Evolutionary conservation across 2,888 invertebrate genomes (phyloP).

Genomic region (Argynnis bischoffii): DNA sequence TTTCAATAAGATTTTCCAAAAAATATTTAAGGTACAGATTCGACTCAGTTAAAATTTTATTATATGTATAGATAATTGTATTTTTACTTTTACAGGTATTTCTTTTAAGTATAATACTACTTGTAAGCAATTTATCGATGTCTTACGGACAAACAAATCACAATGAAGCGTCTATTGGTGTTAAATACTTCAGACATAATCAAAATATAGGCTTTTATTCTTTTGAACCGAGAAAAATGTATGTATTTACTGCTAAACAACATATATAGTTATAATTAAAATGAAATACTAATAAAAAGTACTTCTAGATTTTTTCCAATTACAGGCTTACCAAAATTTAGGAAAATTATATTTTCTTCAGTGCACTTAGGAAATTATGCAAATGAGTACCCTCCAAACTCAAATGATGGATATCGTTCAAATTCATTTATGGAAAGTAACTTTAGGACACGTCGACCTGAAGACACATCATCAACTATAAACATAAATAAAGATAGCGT

Average conservation of each 20-base stretch:
- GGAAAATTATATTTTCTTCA: not conserved
- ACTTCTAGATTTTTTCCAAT: conserved; percentile 5
- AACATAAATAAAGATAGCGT: conserved; percentile 10
- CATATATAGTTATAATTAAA: not conserved
- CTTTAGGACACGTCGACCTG: too few species aligned
- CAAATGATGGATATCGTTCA: not conserved
- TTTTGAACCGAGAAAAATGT: not conserved
- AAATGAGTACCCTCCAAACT: not conserved
- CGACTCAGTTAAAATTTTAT: too few species aligned
- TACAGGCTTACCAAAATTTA: conserved; percentile 3
- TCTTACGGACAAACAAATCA: not conserved
- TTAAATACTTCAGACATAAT: conserved; percentile 12
- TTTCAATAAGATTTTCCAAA: too few species aligned
- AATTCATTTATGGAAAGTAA: too few species aligned
- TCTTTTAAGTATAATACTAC: not conserved
- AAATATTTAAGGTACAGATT: too few species aligned
- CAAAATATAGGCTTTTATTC: not conserved
- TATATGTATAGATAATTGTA: too few species aligned
- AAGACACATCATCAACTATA: too few species aligned
- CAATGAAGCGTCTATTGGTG: not conserved
- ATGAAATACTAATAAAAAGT: not conserved
- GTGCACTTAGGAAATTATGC: not conserved
- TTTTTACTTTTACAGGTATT: conserved; percentile 22
- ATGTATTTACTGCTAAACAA: not conserved
- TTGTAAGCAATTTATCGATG: not conserved